A percentile compares a stretch with the other conserved stretches of the same genome.
Conservation (phyloP, 2,797 vertebrate species). For the Poecile montanus region DNA sequence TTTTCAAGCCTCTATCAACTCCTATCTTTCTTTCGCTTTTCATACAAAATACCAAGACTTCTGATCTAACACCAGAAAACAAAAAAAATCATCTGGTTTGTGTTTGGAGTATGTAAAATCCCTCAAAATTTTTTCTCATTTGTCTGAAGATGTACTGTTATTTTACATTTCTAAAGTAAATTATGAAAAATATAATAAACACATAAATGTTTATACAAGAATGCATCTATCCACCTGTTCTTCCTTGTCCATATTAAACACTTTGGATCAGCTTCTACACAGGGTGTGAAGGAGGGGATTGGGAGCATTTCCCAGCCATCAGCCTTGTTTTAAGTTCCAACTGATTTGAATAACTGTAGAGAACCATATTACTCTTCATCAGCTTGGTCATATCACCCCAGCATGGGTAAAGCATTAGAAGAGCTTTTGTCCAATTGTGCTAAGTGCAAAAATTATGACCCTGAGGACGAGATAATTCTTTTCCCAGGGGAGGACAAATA, state of each 20-base stretch:
- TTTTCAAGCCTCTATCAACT: slow-evolving; percentile 41
- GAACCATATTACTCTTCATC: neutral
- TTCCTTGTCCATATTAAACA: neutral
- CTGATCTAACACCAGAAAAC: slow-evolving; percentile 28
- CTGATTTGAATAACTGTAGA: neutral
- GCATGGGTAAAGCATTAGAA: neutral
- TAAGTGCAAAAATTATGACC: neutral
- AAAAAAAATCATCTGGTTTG: neutral
- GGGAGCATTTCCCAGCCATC: neutral
- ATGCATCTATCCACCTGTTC: neutral
- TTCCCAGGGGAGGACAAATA: neutral
- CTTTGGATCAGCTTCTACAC: neutral
- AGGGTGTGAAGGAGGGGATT: neutral
- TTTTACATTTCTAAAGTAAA: slow-evolving; percentile 25
- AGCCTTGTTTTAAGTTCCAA: neutral
- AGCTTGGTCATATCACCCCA: neutral
- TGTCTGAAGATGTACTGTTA: neutral
- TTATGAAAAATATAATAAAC: neutral
- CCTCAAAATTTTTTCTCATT: neutral
- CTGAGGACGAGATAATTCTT: neutral
- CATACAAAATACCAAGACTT: slow-evolving; percentile 22
- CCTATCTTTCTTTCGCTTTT: slow-evolving; percentile 9
- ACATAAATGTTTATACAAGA: neutral
- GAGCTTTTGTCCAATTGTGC: neutral
- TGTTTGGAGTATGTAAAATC: neutral